Base-by-base conservation (phyloP, 2,888 invertebrate genomes). In the Rutpela maculata region DNA sequence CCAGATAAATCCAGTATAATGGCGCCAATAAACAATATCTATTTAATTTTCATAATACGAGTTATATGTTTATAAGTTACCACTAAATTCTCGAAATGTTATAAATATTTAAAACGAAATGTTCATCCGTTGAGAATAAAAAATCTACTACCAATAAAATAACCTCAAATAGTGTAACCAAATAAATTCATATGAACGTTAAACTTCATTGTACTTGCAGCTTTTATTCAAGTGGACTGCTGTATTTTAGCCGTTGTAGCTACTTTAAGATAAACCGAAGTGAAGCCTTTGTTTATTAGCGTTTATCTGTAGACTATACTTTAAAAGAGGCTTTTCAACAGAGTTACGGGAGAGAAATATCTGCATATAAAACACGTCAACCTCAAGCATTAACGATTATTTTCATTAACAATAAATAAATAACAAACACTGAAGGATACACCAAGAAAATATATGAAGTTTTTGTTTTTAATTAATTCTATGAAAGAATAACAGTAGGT, bases 231-330 rank as follows among this genome's bases (percentile, higher is more conserved):
- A 65, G 65, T 65, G 65, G 43, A 38, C 38, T 18, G 35, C n/a
- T 11, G 63, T 63, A 63, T 63, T 63, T 63, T 63, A 63, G 35
- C 38, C 35, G 63, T 43, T 65, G 38, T 65, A 15, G 18, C 18
- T 18, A 26, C 22, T 26, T 26, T 9, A 65, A 43, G 65, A 65
- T 65, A 38, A 65, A 65, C 38, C 65, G 43, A 65, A 65, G 65
- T 38, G 65, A 38, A 43, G 65, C 65, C 12, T 65, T 65, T 65
- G 38, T 65, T 65, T 65, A 65, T 38, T 43, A 18, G 38, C 38
- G 38, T 65, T 65, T 65, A 35, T 65, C 65, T 65, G 65, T 18
- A 38, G 65, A 65, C 38, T 43, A n/a, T 43, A 65, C 38, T 65
- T 65, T 38, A 38, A 43, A 62, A 38, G 65, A 15, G 65, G 50